Conservation (phyloP, 2,888 invertebrate species). For the Andricus curvator region DNA sequence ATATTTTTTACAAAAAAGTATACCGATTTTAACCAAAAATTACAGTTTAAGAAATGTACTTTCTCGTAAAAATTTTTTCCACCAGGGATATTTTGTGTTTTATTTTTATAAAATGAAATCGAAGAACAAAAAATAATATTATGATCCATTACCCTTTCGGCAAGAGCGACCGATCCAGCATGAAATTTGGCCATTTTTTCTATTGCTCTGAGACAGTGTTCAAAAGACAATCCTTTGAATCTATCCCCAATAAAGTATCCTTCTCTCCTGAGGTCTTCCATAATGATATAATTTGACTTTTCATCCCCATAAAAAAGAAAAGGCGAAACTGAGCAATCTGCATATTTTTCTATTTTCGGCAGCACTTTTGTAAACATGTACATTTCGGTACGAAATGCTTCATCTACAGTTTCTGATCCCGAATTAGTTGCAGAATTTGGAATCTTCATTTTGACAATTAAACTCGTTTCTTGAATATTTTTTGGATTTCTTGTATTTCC, state of each 20-base stretch:
- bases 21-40: too few species aligned
- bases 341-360: constrained; percentile 6
- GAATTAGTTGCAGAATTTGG: neutral
- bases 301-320: neutral
- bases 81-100: too few species aligned
- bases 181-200: constrained; percentile 62
- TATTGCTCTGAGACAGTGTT: constrained; percentile 55
- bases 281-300: constrained; percentile 46
- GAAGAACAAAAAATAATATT: neutral
- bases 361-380: neutral
- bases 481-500: neutral
- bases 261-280: constrained; percentile 58
- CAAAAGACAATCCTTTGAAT: constrained; percentile 55
- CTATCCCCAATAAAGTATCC: constrained; percentile 58
- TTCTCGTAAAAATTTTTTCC: too few species aligned
- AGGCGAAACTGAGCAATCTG: neutral
- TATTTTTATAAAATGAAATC: too few species aligned
- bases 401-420: neutral
- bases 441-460: neutral
- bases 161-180: constrained; percentile 61
- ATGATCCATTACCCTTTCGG: constrained; percentile 55
- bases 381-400: neutral
- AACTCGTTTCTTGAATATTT: neutral
- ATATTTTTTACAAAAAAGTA: too few species aligned
- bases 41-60: too few species aligned